Evolutionary conservation across 23 tunicate species (phyloP).

Genomic region (Styela clava): DNA sequence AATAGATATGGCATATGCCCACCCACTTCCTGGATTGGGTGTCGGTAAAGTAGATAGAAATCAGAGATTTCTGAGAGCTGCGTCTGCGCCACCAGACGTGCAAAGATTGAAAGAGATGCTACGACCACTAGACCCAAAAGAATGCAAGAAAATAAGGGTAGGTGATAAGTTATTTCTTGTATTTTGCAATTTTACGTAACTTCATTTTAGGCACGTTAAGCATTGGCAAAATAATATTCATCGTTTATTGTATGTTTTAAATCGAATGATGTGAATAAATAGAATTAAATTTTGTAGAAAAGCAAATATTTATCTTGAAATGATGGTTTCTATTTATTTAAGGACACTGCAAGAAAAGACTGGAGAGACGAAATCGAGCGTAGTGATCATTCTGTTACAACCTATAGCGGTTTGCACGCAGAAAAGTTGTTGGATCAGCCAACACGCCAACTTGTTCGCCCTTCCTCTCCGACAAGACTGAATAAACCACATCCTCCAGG

Average conservation of each 20-base stretch:
- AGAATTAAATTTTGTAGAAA: not conserved
- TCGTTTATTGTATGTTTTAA: no score
- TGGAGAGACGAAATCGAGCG: conserved; percentile 43
- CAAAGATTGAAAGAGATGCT: conserved; percentile 53
- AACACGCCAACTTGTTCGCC: conserved; percentile 52
- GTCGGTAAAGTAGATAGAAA: conserved; percentile 19
- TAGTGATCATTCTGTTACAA: conserved; percentile 38
- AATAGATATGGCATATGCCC: conserved; percentile 67
- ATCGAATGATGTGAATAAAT: no score
- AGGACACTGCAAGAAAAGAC: conserved; percentile 52
- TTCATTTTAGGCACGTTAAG: not conserved
- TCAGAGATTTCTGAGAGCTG: conserved; percentile 24
- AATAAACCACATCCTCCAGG: conserved; percentile 89
- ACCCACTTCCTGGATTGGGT: conserved; percentile 66
- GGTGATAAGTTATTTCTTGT: not conserved
- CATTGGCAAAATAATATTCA: no score
- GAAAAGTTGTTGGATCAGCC: conserved; percentile 73
- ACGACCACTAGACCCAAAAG: conserved; percentile 45
- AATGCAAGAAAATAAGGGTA: conserved; percentile 26
- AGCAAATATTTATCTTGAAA: not conserved
- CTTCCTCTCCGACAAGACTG: conserved; percentile 61
- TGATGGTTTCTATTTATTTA: not conserved
- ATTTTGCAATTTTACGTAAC: not conserved
- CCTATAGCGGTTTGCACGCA: conserved; percentile 60
- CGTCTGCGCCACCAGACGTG: conserved; percentile 84